phyloP scores from a whole-genome alignment of 1,140 invertebrate genomes.

The Neocloeon triangulifer region DNA sequence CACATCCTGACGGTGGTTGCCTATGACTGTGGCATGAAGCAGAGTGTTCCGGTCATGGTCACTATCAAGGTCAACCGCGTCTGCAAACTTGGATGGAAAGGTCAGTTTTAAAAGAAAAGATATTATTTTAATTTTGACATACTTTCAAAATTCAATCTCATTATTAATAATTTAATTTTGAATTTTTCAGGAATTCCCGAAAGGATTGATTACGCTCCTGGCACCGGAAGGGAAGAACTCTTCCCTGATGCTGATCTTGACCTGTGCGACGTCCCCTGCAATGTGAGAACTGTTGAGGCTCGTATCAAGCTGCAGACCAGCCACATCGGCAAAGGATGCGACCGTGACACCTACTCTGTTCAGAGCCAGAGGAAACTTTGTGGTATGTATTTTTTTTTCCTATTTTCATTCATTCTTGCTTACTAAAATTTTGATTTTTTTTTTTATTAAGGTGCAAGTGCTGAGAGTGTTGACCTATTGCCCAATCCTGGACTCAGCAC shows the following conservation, averaged over 20 bases:
- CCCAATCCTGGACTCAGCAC: slow-evolving; percentile 55
- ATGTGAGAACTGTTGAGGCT: slow-evolving; percentile 24
- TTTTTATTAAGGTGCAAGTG: slow-evolving; percentile 45
- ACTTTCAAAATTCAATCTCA: not conserved
- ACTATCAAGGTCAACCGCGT: slow-evolving; percentile 73
- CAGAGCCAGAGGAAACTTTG: slow-evolving; percentile 75
- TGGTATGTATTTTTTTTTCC: slow-evolving; percentile 30
- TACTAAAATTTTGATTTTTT: too few species aligned
- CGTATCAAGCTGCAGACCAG: slow-evolving; percentile 48
- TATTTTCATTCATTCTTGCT: slow-evolving; percentile 1
- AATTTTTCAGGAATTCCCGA: slow-evolving; percentile 46
- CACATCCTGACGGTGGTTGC: slow-evolving; percentile 93
- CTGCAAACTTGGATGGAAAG: slow-evolving; percentile 53
- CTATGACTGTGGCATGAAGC: slow-evolving; percentile 84
- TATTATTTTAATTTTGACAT: not conserved
- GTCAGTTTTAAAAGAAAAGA: slow-evolving; percentile 17
- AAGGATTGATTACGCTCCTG: slow-evolving; percentile 75
- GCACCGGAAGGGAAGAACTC: slow-evolving; percentile 48
- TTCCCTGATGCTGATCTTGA: slow-evolving; percentile 71
- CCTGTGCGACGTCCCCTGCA: slow-evolving; percentile 68
- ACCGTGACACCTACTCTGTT: slow-evolving; percentile 75
- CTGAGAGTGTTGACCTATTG: slow-evolving; percentile 55
- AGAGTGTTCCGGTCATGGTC: slow-evolving; percentile 67
- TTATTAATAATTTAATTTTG: slow-evolving; percentile 2
- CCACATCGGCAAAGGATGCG: slow-evolving; percentile 78